Percentiles rank a stretch among this genome's conserved stretches.
Conservation (phyloP, 2,888 invertebrate genomes). For the Cylloceria caligata region DNA sequence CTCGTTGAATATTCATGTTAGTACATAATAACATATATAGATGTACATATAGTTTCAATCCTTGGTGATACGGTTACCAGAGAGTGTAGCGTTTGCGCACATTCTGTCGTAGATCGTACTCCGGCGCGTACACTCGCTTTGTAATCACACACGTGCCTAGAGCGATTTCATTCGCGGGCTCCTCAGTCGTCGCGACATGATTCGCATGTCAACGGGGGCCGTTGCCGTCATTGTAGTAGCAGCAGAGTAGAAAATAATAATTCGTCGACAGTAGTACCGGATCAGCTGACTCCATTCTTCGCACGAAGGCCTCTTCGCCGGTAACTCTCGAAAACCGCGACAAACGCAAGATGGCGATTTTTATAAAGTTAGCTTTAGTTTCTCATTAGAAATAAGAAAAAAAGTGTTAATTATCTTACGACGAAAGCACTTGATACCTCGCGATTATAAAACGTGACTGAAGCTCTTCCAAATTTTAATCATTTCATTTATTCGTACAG, state of each 20-base stretch:
- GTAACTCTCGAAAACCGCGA: background rate
- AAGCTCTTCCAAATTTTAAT: background rate
- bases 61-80: constrained; percentile 26
- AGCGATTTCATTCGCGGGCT: constrained; percentile 17
- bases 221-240: constrained; percentile 8
- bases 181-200: constrained; percentile 46
- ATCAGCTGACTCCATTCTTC: constrained; percentile 8
- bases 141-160: constrained; percentile 33
- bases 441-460: background rate
- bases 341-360: constrained; percentile 17
- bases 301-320: constrained; percentile 1
- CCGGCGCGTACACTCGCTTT: constrained; percentile 5
- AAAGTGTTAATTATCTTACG: background rate
- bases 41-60: background rate
- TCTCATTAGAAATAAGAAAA: background rate
- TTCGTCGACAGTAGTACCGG: constrained; percentile 4
- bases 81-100: constrained; percentile 44
- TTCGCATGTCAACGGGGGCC: constrained; percentile 45
- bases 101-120: constrained; percentile 27
- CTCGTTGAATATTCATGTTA: constrained; percentile 37
- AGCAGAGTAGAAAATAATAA: background rate
- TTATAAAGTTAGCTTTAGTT: constrained; percentile 2
- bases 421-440: background rate
- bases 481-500: background rate
- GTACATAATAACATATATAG: constrained; percentile 12